Conservation (phyloP, 2,113 vertebrate genomes). For the Gila orcuttii region DNA sequence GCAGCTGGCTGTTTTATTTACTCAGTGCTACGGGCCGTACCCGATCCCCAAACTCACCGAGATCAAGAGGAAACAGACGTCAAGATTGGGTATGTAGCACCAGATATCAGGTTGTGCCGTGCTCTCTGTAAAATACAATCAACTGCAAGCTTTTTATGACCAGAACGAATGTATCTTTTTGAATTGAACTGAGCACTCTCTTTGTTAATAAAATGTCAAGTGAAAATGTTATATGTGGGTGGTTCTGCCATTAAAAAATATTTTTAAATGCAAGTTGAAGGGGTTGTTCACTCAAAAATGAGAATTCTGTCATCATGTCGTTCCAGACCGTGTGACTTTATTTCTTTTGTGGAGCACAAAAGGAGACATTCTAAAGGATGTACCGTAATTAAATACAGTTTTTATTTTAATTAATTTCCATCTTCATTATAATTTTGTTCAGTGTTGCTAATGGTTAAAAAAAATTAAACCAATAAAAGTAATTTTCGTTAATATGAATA, state of each 20-base stretch:
- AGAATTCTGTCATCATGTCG: not conserved
- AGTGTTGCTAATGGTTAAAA: not conserved
- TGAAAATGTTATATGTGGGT: not conserved
- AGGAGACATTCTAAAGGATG: not conserved
- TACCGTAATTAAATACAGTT: not conserved
- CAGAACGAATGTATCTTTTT: not conserved
- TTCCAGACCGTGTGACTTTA: not conserved
- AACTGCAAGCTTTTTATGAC: not conserved
- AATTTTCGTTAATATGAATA: not conserved
- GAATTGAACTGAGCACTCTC: not conserved
- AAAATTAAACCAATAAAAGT: not conserved
- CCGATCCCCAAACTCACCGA: conserved; percentile 95
- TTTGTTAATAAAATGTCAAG: conserved; percentile 14
- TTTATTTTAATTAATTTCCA: not conserved
- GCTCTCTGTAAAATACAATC: not conserved
- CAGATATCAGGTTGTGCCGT: conserved; percentile 55
- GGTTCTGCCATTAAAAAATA: not conserved
- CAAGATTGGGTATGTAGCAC: conserved; percentile 83
- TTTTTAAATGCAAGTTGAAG: not conserved
- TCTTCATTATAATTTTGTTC: not conserved
- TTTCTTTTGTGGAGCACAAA: not conserved
- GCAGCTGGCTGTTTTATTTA: conserved; percentile 93
- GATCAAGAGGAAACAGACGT: conserved; percentile 94
- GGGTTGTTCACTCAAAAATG: not conserved
- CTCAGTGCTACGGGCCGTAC: conserved; percentile 96